A percentile compares a stretch with the other conserved stretches of the same genome.
These are phyloP conservation scores for Macrobrachium nipponense DNA, from an alignment of 1,140 invertebrate genomes.

Conservation along the genomic window DNA sequence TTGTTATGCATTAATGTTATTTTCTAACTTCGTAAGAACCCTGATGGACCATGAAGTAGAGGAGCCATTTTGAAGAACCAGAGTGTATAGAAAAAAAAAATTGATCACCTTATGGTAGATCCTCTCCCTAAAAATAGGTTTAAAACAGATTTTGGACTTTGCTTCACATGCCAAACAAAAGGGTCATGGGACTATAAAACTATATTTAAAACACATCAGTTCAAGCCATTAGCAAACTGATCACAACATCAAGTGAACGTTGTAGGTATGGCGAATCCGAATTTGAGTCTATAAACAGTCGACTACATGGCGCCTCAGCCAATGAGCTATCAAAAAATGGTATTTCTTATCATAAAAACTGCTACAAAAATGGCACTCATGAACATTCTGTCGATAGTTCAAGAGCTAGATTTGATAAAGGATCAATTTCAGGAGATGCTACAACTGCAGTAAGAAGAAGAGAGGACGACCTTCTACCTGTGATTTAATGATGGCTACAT, in stretches of 20 bases:
- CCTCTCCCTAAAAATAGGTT: conserved; percentile 7
- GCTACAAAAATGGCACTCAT: too few relatives aligned
- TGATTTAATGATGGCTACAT: conserved; percentile 18
- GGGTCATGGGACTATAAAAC: conserved; percentile 12
- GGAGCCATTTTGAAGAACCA: conserved; percentile 7
- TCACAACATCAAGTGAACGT: conserved; percentile 4
- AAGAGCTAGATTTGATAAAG: conserved; percentile 20
- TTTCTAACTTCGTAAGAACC: too few relatives aligned
- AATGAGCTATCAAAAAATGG: too few relatives aligned
- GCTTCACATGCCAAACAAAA: too few relatives aligned
- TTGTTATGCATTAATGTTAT: too few relatives aligned
- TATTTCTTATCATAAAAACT: too few relatives aligned
- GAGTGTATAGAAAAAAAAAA: not conserved
- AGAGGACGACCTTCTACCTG: conserved; percentile 5
- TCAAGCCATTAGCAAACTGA: conserved; percentile 22
- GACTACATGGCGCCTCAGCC: conserved; percentile 19
- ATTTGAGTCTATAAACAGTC: conserved; percentile 10
- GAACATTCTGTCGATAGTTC: not conserved
- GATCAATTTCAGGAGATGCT: conserved; percentile 16
- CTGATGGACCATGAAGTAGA: too few relatives aligned
- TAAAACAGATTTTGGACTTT: too few relatives aligned
- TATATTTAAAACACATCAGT: conserved; percentile 21
- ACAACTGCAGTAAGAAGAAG: conserved; percentile 7
- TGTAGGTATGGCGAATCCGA: too few relatives aligned
- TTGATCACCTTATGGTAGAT: conserved; percentile 17